Base-by-base conservation (phyloP, 2,797 vertebrate genomes). In the Heterohyrax brucei region DNA sequence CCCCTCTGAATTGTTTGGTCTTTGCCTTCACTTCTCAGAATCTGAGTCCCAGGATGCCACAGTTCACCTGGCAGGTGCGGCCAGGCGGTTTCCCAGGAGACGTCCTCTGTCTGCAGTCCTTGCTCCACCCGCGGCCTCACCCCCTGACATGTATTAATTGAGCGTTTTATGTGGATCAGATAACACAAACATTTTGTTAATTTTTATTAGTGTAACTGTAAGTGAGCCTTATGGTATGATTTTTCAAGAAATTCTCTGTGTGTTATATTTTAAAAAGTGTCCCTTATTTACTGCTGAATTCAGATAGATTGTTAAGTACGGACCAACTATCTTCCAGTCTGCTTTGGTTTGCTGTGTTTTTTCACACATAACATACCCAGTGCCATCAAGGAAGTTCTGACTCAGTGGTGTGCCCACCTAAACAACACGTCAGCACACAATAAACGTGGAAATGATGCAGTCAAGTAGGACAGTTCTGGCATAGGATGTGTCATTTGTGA, bases 201-300 rank as follows among this genome's bases (percentile, higher is more conserved):
- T 50, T 95, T 94, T 89, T 86, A 72, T 93, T 84, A 72, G 7
- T 80, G 4, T 88, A 82, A 73, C 85, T 94, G 93, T 90, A 87
- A 80, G 64, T 77, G 21, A n/a, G 6, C 12, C 53, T 73, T 80
- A 46, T 90, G 44, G 9, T 88, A 2, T 89, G 50, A 80, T 93
- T 95, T 93, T 83, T 3, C 79, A 92, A 77, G 33, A 50, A 77
- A 50, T 1, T 73, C 16, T 64, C 50, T 3, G 7, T 68, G 68
- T 30, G 1, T 50, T 76, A 87, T 89, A 85, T 80, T 89, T 92
- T 56, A 4, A 92, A 93, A 89, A 44, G 70, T 93, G 59, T 75
- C 56, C 50, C 24, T 75, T 76, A 50, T 0, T 66, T 7, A 68
- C 30, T 16, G 33, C 81, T 70, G 28, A 87, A 30, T 95, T 89